Base-by-base conservation (phyloP, 1,140 invertebrate genomes). In the Solenopsis fugax region DNA sequence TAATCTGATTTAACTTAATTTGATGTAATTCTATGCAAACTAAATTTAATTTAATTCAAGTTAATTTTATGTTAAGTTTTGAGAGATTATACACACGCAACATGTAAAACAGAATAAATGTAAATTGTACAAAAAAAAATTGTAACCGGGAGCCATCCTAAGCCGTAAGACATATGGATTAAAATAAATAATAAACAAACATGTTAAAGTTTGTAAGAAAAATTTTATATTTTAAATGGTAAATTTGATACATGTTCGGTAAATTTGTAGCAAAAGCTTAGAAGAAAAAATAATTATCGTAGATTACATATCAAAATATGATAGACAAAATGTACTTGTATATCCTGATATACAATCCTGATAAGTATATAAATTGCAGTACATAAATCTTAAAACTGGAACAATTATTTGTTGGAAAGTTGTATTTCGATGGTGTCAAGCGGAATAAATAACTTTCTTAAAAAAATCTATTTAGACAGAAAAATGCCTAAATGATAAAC, bases 261-360 rank as follows among this genome's bases (percentile, higher is more conserved):
- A 71, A 45, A 81, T 45, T 48, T 45, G 21, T 81, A 81, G 78
- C 78, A 81, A 81, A 71, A 58, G 71, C 21, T 56, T 45, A 16
- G 41, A 21, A 21, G 4, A 58, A 45, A 56, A 81, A 81, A 58
- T 71, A 16, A 71, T 45, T 41, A 65, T 10, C n/a, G 13, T 71
- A 81, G 3, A 48, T 71, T 52, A 45, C 29, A 29, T 81, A 81
- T 56, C 64, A 71, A 81, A 81, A 71, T n/a, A 71, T 71, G 18
- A 69, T 54, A 71, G 21, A 9, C 21, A 81, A 81, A 81, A 50
- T 78, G 5, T n/a, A n/a, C n/a, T n/a, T n/a, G n/a, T n/a, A n/a
- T n/a, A n/a, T 69, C 9, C 5, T 21, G 12, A 58, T 58, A 9
- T 64, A 78, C 16, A 64, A 64, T 9, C 58, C 12, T 60, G 58